Evolutionary conservation across 2,888 invertebrate genomes (phyloP).

Genomic region (Melinopterus prodromus): DNA sequence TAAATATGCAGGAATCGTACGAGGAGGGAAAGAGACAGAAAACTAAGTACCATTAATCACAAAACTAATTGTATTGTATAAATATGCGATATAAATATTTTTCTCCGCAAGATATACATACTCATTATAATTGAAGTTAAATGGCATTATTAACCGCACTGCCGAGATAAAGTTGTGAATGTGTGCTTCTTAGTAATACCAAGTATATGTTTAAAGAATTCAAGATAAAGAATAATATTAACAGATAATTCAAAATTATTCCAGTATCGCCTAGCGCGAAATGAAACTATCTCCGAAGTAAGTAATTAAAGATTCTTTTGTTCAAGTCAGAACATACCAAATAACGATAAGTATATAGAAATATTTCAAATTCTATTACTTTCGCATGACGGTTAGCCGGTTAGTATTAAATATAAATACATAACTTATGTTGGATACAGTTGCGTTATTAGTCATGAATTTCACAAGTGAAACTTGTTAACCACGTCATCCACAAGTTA

Average conservation of each 20-base stretch:
- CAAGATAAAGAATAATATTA: not conserved
- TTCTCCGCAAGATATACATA: conserved; percentile 24
- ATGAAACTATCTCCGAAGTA: not conserved
- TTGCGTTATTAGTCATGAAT: not conserved
- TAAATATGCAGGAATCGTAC: not conserved
- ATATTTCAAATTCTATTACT: too few species aligned
- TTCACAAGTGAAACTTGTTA: not conserved
- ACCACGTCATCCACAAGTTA: not conserved
- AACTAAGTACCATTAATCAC: conserved; percentile 19
- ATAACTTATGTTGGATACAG: not conserved
- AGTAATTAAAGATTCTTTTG: not conserved
- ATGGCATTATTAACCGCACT: conserved; percentile 19
- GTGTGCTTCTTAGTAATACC: not conserved
- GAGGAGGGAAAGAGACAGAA: not conserved
- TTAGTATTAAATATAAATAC: too few species aligned
- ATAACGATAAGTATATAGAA: not conserved
- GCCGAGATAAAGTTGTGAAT: conserved; percentile 16
- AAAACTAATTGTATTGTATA: conserved; percentile 22
- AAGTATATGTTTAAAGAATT: conserved; percentile 4
- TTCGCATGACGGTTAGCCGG: too few species aligned
- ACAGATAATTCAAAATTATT: not conserved
- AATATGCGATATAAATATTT: conserved; percentile 25
- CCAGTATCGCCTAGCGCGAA: not conserved
- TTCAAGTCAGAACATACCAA: not conserved
- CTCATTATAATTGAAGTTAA: conserved; percentile 25